Conservation (phyloP, 1,140 invertebrate genomes). For the Metaphire vulgaris region DNA sequence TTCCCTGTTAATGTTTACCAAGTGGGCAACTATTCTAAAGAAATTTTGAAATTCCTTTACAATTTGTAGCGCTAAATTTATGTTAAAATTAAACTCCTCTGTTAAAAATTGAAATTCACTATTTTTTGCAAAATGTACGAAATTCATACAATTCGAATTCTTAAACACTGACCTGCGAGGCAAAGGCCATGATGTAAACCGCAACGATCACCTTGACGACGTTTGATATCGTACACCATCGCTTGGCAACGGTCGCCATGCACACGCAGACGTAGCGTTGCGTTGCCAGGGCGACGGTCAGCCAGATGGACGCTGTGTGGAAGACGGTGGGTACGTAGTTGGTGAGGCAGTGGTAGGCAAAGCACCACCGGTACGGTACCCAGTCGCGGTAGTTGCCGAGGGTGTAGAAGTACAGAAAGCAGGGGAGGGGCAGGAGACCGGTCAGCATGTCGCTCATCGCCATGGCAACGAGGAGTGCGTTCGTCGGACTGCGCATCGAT, state of each 20-base stretch:
- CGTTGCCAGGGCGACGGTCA: constrained; percentile 23
- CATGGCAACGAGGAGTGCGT: constrained; percentile 23
- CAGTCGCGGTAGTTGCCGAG: background rate
- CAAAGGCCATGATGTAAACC: background rate
- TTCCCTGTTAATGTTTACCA: background rate
- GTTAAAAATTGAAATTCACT: background rate
- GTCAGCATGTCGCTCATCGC: constrained; percentile 45
- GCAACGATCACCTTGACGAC: background rate
- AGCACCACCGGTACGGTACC: background rate
- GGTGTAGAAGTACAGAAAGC: background rate
- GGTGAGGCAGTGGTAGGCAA: background rate
- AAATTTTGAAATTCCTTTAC: background rate
- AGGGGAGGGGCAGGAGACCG: background rate
- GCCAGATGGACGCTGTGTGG: constrained; percentile 23
- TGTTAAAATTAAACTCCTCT: background rate
- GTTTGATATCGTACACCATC: constrained; percentile 10
- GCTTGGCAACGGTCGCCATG: constrained; percentile 2
- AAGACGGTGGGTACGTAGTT: constrained; percentile 27
- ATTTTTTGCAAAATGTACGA: background rate
- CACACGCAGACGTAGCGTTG: constrained; percentile 18
- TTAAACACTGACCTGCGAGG: background rate
- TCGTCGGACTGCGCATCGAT: constrained; percentile 26
- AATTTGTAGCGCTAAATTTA: background rate
- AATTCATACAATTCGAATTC: background rate
- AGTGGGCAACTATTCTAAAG: background rate